Conservation (phyloP, 2,113 vertebrate species). For the Lepus americanus region DNA sequence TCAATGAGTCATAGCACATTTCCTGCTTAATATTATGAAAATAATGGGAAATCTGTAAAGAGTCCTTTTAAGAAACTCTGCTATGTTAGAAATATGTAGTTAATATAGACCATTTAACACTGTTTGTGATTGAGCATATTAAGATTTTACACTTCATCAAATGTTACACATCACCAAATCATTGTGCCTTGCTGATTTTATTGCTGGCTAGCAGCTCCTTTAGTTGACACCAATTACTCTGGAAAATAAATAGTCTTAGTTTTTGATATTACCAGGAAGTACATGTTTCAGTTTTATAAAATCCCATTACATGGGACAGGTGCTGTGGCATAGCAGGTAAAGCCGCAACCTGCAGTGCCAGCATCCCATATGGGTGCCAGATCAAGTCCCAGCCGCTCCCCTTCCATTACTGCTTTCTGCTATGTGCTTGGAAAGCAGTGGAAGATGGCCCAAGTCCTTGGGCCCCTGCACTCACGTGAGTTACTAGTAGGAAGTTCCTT, state of each 20-base stretch:
- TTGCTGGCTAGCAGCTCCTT: background rate
- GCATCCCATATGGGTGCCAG: too few species aligned
- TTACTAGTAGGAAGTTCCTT: too few species aligned
- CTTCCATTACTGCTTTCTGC: too few species aligned
- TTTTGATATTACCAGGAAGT: slow-evolving; percentile 7
- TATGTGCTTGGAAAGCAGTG: too few species aligned
- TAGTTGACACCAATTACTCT: background rate
- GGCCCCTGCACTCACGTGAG: too few species aligned
- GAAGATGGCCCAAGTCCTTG: too few species aligned
- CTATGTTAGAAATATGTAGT: background rate
- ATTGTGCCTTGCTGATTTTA: background rate
- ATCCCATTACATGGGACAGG: too few species aligned
- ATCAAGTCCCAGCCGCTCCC: too few species aligned
- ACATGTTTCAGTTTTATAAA: slow-evolving; percentile 13
- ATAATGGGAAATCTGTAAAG: background rate
- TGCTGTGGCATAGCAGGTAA: too few species aligned
- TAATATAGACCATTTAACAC: background rate
- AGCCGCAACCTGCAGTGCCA: too few species aligned
- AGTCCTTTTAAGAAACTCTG: background rate
- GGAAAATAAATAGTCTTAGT: slow-evolving; percentile 10
- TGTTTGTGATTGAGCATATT: background rate
- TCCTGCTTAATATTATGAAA: slow-evolving; percentile 5
- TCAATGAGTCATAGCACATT: background rate
- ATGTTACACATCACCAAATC: background rate
- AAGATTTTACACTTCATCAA: background rate